Conservation (phyloP, 2,113 vertebrate species). For the Cygnus atratus region DNA sequence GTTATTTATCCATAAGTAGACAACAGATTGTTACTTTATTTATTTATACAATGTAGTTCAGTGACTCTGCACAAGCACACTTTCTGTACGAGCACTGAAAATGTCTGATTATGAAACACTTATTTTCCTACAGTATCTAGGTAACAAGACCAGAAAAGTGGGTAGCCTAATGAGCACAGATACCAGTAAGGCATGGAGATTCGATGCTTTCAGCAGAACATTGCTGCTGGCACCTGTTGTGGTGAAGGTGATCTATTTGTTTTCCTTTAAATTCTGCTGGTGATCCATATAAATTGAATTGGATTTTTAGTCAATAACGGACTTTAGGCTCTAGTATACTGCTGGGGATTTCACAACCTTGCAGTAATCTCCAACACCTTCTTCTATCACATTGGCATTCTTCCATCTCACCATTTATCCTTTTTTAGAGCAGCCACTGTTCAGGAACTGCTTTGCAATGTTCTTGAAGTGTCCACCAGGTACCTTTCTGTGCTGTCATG, state of each 20-base stretch:
- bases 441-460: neutral
- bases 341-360: neutral
- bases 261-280: neutral
- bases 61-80: neutral
- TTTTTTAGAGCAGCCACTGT: neutral
- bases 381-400: neutral
- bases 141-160: neutral
- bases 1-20: neutral
- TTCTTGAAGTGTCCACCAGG: neutral
- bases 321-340: neutral
- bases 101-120: neutral
- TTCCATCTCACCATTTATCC: accelerated
- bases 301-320: neutral
- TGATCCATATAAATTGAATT: neutral
- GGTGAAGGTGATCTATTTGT: neutral
- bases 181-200: neutral
- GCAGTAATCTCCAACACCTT: neutral
- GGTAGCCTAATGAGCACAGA: neutral
- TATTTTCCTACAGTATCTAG: neutral
- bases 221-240: neutral
- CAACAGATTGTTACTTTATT: neutral
- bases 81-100: neutral
- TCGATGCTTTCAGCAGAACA: neutral
- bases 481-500: neutral
- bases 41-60: neutral